These are phyloP conservation scores for Malacoraja senta DNA, from an alignment of 2,797 vertebrate genomes.

Conservation along the genomic window DNA sequence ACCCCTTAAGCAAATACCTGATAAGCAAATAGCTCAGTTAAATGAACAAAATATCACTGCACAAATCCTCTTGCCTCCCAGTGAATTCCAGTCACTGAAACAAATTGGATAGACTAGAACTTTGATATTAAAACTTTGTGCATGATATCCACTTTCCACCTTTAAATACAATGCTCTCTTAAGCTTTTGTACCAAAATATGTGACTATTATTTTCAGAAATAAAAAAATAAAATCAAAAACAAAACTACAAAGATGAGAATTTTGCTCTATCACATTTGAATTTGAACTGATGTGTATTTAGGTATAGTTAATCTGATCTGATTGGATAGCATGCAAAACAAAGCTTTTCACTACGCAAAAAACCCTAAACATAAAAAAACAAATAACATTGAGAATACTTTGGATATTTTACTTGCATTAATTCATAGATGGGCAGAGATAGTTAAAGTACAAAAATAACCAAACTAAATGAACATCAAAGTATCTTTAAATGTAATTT, in stretches of 20 bases:
- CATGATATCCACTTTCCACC: background rate
- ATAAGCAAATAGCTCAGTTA: background rate
- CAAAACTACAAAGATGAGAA: background rate
- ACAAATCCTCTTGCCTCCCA: background rate
- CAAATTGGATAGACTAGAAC: background rate
- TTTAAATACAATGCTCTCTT: background rate
- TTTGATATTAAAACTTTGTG: background rate
- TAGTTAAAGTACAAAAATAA: too few species aligned
- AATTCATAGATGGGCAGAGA: background rate
- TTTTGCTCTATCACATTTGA: too few species aligned
- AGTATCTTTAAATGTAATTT: too few species aligned
- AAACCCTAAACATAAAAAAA: background rate
- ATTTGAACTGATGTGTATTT: too few species aligned
- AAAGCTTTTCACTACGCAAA: too few species aligned
- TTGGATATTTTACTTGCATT: background rate
- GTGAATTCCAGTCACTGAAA: background rate
- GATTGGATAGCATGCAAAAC: too few species aligned
- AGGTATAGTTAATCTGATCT: too few species aligned
- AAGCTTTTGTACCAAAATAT: background rate
- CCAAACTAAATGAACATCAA: too few species aligned
- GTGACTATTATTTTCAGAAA: background rate
- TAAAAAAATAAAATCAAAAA: background rate
- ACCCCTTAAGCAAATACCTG: conserved; percentile 20
- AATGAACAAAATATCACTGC: background rate
- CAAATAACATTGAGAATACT: background rate